Percentiles rank a stretch among this genome's conserved stretches.
Evolutionary conservation across 64 coral and sea anemone genomes (phyloP).

Genomic region (Acropora yongei): DNA sequence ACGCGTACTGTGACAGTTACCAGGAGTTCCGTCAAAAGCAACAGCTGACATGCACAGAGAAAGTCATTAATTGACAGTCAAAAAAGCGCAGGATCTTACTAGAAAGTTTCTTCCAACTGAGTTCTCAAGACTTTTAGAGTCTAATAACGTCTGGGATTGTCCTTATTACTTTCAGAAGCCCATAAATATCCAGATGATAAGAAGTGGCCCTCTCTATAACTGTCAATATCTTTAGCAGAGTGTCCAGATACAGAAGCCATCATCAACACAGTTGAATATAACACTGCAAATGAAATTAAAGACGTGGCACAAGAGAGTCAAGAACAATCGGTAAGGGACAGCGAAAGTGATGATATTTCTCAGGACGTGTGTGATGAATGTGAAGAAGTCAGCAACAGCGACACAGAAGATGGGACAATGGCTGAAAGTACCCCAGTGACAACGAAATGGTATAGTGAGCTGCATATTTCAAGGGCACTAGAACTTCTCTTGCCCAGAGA

Average conservation of each 20-base stretch:
- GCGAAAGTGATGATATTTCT: background rate
- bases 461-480: background rate
- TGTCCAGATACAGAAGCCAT: background rate
- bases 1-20: background rate
- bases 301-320: background rate
- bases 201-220: background rate
- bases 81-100: background rate
- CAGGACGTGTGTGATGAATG: background rate
- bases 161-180: background rate
- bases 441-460: background rate
- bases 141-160: background rate
- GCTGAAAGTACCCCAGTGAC: background rate
- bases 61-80: background rate
- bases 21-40: background rate
- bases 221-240: background rate
- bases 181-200: background rate
- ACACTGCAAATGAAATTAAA: background rate
- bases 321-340: background rate
- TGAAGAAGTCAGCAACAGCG: background rate
- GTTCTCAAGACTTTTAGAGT: background rate
- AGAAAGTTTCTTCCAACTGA: slow-evolving; percentile 16
- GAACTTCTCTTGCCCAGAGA: background rate
- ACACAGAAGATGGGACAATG: background rate
- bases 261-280: background rate
- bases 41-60: slow-evolving; percentile 1